A percentile compares a stretch with the other conserved stretches of the same genome.
These are phyloP conservation scores for Desmodus rotundus DNA, from an alignment of 2,113 vertebrate species.

Conservation along the genomic window DNA sequence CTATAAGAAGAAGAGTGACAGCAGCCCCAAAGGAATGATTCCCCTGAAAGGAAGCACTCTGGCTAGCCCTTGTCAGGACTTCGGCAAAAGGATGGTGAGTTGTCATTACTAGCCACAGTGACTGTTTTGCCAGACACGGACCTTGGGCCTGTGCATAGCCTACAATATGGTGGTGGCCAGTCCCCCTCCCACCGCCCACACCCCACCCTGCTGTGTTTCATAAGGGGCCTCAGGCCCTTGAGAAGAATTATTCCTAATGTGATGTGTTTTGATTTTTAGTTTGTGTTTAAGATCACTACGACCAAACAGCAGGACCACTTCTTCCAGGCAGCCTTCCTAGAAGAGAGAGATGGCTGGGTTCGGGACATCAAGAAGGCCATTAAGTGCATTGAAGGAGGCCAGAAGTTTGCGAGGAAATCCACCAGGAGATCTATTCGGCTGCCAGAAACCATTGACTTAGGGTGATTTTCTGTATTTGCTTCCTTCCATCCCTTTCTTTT, in stretches of 20 bases:
- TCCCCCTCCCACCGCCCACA: background rate
- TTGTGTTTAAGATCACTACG: conserved; percentile 92
- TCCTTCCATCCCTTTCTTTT: background rate
- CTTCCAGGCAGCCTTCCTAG: conserved; percentile 93
- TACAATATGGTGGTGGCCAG: background rate
- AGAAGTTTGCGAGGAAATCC: conserved; percentile 93
- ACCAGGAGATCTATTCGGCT: conserved; percentile 92
- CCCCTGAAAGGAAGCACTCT: conserved; percentile 90
- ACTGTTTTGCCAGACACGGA: background rate
- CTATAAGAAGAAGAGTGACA: conserved; percentile 94
- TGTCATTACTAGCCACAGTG: rapidly evolving
- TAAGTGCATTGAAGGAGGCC: conserved; percentile 86
- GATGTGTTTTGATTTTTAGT: conserved; percentile 78
- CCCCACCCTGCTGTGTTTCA: background rate
- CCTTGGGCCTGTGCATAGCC: background rate
- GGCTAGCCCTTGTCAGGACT: conserved; percentile 91
- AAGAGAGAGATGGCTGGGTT: conserved; percentile 95
- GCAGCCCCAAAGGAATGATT: conserved; percentile 94
- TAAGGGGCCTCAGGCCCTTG: background rate
- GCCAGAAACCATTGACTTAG: conserved; percentile 89
- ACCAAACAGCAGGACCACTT: conserved; percentile 94
- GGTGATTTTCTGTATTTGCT: conserved; percentile 78
- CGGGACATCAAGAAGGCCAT: conserved; percentile 92
- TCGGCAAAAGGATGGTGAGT: conserved; percentile 90
- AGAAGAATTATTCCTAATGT: conserved; percentile 37